Evolutionary conservation across 92 coral and sea anemone species (phyloP).

Genomic region (Blastomussa wellsi): DNA sequence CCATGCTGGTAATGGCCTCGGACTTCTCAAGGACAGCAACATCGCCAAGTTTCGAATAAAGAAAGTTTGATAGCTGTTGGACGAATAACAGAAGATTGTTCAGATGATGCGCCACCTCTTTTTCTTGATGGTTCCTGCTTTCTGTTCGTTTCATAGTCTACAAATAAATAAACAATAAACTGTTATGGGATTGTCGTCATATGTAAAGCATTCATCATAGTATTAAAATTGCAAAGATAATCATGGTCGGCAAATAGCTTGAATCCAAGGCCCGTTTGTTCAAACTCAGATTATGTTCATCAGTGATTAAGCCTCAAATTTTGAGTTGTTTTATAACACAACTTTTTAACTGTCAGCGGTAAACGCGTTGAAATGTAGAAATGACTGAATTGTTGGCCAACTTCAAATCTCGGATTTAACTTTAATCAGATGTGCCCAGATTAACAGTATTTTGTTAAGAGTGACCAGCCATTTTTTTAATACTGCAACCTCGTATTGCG

Average conservation of each 20-base stretch:
- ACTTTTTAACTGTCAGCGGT: too few relatives aligned
- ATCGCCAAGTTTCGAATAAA: conserved; percentile 11
- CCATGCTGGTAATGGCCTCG: neutral
- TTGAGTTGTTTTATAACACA: too few relatives aligned
- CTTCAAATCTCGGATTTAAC: too few relatives aligned
- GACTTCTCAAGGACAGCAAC: neutral
- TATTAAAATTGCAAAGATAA: neutral
- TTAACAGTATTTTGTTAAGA: too few relatives aligned
- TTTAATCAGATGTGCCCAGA: too few relatives aligned
- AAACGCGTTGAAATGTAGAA: too few relatives aligned
- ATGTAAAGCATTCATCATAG: neutral
- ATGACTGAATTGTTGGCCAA: too few relatives aligned
- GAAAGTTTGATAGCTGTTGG: conserved; percentile 2
- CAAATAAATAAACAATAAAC: neutral
- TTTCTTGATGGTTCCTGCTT: conserved; percentile 16
- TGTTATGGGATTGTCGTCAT: neutral
- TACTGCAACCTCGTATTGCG: neutral
- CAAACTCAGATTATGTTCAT: neutral
- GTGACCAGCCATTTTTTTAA: too few relatives aligned
- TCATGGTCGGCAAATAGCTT: neutral
- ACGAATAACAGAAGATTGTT: conserved; percentile 14
- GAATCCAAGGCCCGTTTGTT: neutral
- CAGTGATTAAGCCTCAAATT: neutral
- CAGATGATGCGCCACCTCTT: neutral
- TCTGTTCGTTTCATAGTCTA: conserved; percentile 24